A percentile compares a stretch with the other conserved stretches of the same genome.
These are phyloP conservation scores for Stictocephala bisonia DNA, from an alignment of 2,888 invertebrate genomes.

Conservation along the genomic window DNA sequence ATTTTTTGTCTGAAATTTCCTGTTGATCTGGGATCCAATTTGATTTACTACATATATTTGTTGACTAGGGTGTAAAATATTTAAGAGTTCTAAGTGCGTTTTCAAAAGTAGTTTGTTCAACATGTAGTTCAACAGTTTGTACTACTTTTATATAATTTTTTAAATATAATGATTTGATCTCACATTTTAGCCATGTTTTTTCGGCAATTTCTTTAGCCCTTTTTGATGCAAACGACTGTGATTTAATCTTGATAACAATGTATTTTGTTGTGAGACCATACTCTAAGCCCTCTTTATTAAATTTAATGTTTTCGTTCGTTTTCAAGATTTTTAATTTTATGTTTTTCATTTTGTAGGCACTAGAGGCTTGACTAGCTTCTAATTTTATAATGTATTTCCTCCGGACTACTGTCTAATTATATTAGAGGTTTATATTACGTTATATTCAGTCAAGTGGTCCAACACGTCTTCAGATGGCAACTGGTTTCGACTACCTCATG, in stretches of 20 bases:
- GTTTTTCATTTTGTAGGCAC: constrained; percentile 1
- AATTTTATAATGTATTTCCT: not conserved
- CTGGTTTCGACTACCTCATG: not conserved
- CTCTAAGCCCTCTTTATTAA: constrained; percentile 2
- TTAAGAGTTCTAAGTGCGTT: not conserved
- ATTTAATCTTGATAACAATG: not conserved
- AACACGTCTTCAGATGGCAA: not conserved
- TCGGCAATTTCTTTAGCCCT: not conserved
- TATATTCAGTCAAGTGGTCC: not conserved
- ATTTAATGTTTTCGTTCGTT: constrained; percentile 5
- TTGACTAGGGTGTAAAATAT: not conserved
- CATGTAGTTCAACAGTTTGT: too few species aligned
- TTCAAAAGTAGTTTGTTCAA: not conserved
- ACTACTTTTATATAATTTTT: too few species aligned
- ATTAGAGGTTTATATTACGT: not conserved
- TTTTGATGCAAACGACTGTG: not conserved
- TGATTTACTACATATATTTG: not conserved
- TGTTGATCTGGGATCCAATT: not conserved
- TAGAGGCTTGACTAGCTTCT: constrained; percentile 1
- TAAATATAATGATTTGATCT: not conserved
- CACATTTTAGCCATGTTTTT: not conserved
- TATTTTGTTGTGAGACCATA: not conserved
- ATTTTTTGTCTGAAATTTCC: not conserved
- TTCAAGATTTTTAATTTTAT: constrained; percentile 1
- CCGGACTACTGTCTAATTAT: not conserved